These are phyloP conservation scores for Manacus vitellinus DNA, from an alignment of 2,113 vertebrate genomes.

Conservation along the genomic window DNA sequence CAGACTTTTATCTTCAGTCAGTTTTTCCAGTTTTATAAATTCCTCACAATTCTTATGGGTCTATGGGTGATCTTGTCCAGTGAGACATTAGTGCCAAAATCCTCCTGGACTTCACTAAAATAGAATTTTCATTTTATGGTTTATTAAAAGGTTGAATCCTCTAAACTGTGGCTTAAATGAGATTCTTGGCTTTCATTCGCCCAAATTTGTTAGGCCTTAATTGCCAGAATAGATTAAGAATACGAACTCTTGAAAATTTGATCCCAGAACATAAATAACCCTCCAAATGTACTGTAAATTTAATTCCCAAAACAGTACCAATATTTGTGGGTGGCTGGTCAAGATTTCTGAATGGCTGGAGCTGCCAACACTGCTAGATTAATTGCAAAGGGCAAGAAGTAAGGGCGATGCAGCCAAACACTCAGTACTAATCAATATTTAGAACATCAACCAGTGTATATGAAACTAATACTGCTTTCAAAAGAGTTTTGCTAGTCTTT, in stretches of 20 bases:
- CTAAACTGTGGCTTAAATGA: background rate
- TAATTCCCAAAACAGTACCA: background rate
- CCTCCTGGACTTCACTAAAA: background rate
- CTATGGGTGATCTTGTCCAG: background rate
- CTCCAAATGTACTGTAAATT: background rate
- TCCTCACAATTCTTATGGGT: background rate
- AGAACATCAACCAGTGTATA: background rate
- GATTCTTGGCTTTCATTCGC: background rate
- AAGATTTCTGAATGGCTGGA: background rate
- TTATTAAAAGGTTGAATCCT: background rate
- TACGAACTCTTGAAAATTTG: background rate
- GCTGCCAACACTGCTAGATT: background rate
- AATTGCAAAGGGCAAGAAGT: background rate
- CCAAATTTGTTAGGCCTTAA: background rate
- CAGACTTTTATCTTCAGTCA: background rate
- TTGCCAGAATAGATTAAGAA: background rate
- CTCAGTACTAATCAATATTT: background rate
- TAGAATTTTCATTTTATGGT: background rate
- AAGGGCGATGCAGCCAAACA: background rate
- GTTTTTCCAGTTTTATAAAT: background rate
- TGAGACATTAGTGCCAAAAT: background rate
- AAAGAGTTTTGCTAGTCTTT: background rate
- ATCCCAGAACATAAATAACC: background rate
- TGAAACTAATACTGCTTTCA: background rate
- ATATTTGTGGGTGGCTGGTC: background rate